These are phyloP conservation scores for Crocuta crocuta DNA, from an alignment of 2,113 vertebrate genomes.

Conservation along the genomic window DNA sequence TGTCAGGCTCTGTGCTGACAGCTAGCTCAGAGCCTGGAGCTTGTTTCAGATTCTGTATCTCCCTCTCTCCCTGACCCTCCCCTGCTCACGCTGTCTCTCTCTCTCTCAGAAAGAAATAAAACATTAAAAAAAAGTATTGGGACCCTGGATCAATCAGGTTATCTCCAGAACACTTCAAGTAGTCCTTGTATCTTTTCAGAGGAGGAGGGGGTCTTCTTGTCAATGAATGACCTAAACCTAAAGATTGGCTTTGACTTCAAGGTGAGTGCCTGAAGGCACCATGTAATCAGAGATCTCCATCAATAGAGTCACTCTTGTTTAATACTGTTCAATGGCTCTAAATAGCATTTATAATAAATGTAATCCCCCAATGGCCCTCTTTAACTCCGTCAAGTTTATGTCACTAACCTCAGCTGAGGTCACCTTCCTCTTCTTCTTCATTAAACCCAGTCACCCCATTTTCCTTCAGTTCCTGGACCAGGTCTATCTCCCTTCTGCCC, in stretches of 20 bases:
- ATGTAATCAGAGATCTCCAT: background rate
- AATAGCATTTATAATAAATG: background rate
- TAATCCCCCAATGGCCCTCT: background rate
- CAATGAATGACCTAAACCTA: background rate
- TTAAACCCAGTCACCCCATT: background rate
- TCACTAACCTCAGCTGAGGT: background rate
- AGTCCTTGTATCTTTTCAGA: background rate
- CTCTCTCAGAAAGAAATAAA: too few species aligned
- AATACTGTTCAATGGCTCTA: background rate
- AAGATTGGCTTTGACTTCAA: background rate
- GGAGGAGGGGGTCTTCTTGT: background rate
- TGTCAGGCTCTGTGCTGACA: too few species aligned
- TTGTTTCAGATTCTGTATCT: too few species aligned
- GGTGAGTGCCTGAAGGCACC: background rate
- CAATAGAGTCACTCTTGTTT: background rate
- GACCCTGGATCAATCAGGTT: background rate
- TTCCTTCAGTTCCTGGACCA: background rate
- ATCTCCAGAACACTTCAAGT: background rate
- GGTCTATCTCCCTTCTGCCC: background rate
- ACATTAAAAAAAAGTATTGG: background rate
- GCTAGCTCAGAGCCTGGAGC: too few species aligned
- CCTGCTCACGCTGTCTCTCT: too few species aligned
- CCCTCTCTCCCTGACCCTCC: too few species aligned
- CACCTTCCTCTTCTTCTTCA: background rate
- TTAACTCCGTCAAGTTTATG: background rate